Percentiles rank a stretch among this genome's conserved stretches.
Evolutionary conservation across 2,888 invertebrate genomes (phyloP).

Genomic region (Punctoribates punctum): DNA sequence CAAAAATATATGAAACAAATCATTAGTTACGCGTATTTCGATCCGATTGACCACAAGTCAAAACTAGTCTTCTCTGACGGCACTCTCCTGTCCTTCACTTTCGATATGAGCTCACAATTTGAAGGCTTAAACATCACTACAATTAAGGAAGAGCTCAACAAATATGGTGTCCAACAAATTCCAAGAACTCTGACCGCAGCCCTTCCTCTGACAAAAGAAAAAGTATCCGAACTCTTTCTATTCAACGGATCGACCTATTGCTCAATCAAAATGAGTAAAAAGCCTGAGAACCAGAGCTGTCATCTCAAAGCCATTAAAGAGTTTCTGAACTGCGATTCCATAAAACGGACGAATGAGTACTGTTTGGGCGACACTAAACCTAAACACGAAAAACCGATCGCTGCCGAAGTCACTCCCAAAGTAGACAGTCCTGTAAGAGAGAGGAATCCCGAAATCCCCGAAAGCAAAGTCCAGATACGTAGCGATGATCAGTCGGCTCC

Average conservation of each 20-base stretch:
- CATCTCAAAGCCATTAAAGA: background rate
- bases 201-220: background rate
- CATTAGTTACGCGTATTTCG: constrained; percentile 7
- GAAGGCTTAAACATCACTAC: background rate
- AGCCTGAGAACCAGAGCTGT: background rate
- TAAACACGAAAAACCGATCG: no score
- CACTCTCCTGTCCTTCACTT: background rate
- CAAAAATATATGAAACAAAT: background rate
- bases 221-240: background rate
- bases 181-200: background rate
- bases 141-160: background rate
- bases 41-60: background rate
- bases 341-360: background rate
- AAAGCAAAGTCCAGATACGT: no score
- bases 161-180: background rate
- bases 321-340: background rate
- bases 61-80: background rate
- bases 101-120: background rate
- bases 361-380: background rate
- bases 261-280: background rate
- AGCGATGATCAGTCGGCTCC: no score
- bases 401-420: no score
- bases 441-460: no score
- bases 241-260: background rate
- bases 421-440: no score